Evolutionary conservation across 1,140 invertebrate genomes (phyloP).

Genomic region (Zeugodacus cucurbitae): DNA sequence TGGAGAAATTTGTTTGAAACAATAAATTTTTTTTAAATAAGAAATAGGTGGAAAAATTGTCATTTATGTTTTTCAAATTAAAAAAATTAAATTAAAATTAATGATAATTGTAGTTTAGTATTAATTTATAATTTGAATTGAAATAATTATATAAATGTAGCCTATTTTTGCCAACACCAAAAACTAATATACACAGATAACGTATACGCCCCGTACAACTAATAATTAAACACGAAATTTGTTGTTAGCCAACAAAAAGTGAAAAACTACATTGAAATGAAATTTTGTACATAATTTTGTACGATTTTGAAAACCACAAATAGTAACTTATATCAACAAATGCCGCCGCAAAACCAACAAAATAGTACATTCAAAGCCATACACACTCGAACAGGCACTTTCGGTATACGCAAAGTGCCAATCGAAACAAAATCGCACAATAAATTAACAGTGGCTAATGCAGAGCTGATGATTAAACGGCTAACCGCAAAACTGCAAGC

Average conservation of each 20-base stretch:
- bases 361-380: background rate
- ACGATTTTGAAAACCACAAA: background rate
- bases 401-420: background rate
- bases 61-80: too few species aligned
- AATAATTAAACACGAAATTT: background rate
- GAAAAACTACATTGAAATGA: background rate
- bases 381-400: background rate
- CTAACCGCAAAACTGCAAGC: background rate
- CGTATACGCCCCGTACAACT: background rate
- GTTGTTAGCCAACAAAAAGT: background rate
- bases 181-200: background rate
- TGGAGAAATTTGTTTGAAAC: too few species aligned
- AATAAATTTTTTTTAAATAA: too few species aligned
- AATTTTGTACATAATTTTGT: background rate
- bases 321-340: background rate
- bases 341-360: background rate
- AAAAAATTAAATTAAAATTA: too few species aligned
- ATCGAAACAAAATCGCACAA: background rate
- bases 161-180: background rate
- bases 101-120: too few species aligned
- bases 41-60: too few species aligned
- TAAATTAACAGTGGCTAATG: background rate
- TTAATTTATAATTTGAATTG: too few species aligned
- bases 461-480: background rate
- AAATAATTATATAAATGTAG: too few species aligned